These are phyloP conservation scores for Onychorhynchus coronatus DNA, from an alignment of 2,113 vertebrate genomes.

Conservation along the genomic window DNA sequence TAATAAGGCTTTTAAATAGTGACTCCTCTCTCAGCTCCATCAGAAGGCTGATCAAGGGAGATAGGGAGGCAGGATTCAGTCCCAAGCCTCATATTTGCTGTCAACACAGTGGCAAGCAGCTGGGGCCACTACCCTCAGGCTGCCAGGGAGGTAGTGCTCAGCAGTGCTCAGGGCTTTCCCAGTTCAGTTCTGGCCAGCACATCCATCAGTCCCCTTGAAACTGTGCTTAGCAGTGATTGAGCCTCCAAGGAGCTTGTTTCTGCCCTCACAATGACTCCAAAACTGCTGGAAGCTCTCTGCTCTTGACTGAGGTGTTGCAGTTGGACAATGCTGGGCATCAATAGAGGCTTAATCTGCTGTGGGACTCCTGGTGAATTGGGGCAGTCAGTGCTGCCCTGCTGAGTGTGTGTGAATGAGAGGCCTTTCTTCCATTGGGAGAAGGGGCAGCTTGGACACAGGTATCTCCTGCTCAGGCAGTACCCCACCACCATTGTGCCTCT, in stretches of 20 bases:
- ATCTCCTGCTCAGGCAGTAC: neutral
- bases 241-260: neutral
- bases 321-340: fast-evolving
- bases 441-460: neutral
- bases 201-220: fast-evolving
- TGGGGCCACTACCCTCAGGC: neutral
- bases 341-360: neutral
- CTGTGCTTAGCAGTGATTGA: neutral
- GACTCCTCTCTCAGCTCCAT: neutral
- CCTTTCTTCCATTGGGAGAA: neutral
- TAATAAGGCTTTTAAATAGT: neutral
- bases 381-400: neutral
- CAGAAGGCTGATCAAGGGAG: neutral
- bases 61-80: neutral
- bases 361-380: neutral
- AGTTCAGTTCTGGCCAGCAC: neutral
- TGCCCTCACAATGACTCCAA: neutral
- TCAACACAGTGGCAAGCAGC: neutral
- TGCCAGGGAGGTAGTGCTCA: neutral
- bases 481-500: neutral
- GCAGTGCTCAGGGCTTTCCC: neutral
- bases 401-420: neutral
- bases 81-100: neutral
- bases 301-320: neutral
- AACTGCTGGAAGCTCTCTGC: neutral